phyloP scores from a whole-genome alignment of 2,888 invertebrate genomes.

The Acanthosepion pharaonis region DNA sequence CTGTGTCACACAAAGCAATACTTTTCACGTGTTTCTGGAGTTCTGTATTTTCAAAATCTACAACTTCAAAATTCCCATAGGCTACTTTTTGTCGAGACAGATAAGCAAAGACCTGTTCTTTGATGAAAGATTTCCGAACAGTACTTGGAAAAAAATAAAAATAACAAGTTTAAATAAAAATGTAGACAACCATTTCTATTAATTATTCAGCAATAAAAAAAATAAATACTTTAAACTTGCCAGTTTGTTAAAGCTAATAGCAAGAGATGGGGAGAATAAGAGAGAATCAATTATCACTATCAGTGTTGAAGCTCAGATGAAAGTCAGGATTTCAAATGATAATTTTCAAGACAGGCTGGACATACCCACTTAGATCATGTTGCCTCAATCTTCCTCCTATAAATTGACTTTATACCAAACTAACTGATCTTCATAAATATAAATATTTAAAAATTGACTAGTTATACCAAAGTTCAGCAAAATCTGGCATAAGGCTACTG shows the following conservation, averaged over 20 bases:
- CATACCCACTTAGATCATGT: too few species aligned
- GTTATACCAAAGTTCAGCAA: too few species aligned
- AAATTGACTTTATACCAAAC: too few species aligned
- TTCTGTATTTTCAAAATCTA: conserved; percentile 66
- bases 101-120: conserved; percentile 61
- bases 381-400: too few species aligned
- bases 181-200: not conserved
- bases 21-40: conserved; percentile 67
- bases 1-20: conserved; percentile 66
- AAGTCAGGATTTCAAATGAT: too few species aligned
- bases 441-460: too few species aligned
- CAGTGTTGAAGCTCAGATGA: too few species aligned
- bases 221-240: not conserved
- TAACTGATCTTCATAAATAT: too few species aligned
- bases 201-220: not conserved
- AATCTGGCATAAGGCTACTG: too few species aligned
- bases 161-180: not conserved
- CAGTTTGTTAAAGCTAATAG: not conserved
- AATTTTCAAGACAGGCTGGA: too few species aligned
- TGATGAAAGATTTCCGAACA: conserved; percentile 57
- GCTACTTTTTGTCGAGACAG: conserved; percentile 56
- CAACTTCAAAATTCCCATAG: conserved; percentile 63
- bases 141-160: conserved; percentile 60
- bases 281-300: too few species aligned
- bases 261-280: not conserved